phyloP scores from a whole-genome alignment of 2,888 invertebrate species.

The Cosmia trapezina region DNA sequence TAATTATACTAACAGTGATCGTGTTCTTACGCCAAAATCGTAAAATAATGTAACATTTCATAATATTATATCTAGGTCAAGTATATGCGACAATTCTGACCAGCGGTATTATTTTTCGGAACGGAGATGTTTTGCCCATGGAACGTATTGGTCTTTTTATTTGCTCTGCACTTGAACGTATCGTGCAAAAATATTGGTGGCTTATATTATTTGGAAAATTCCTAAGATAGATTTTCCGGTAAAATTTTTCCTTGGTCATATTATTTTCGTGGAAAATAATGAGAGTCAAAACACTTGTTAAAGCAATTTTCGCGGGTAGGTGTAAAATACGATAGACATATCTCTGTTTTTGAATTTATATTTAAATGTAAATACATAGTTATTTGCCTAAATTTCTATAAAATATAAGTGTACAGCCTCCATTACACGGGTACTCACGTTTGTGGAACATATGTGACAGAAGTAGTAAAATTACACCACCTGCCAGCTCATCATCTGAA shows the following conservation, averaged over 20 bases:
- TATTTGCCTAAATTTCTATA: too few relatives aligned
- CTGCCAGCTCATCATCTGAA: too few relatives aligned
- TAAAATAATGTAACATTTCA: not conserved
- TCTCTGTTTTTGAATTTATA: too few relatives aligned
- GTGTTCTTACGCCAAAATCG: not conserved
- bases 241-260: not conserved
- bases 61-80: constrained; percentile 22
- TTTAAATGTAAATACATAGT: too few relatives aligned
- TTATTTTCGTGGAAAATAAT: not conserved
- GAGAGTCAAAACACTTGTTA: not conserved
- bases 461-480: too few relatives aligned
- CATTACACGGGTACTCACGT: too few relatives aligned
- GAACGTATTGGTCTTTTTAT: constrained; percentile 32
- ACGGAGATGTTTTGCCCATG: constrained; percentile 24
- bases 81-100: constrained; percentile 6
- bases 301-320: too few relatives aligned
- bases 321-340: too few relatives aligned
- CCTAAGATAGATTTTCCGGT: not conserved
- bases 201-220: constrained; percentile 11
- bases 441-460: too few relatives aligned
- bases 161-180: constrained; percentile 29
- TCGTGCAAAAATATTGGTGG: constrained; percentile 20
- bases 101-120: constrained; percentile 36
- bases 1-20: not conserved
- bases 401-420: too few relatives aligned